Conservation (phyloP, 2,113 vertebrate species). For the Rhinichthys klamathensis region DNA sequence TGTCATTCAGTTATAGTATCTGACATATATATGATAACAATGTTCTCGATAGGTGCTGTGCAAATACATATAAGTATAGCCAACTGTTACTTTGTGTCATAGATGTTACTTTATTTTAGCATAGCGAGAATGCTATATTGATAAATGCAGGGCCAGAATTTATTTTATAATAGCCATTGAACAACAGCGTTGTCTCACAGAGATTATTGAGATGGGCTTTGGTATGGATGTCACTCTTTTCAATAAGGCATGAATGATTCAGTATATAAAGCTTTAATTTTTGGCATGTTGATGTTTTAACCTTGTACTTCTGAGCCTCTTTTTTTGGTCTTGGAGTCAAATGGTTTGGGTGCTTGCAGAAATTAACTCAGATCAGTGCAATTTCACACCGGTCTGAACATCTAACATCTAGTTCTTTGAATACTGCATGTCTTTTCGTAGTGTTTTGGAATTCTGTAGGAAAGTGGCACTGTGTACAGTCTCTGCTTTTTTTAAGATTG, state of each 20-base stretch:
- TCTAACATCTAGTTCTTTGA: background rate
- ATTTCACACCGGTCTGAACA: background rate
- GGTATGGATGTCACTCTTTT: background rate
- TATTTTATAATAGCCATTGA: background rate
- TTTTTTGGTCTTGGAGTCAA: background rate
- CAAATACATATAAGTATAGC: background rate
- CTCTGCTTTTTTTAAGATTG: background rate
- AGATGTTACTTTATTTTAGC: background rate
- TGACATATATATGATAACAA: background rate
- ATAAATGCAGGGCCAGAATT: background rate
- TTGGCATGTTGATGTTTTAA: conserved; percentile 5
- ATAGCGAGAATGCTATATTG: background rate
- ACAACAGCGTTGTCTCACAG: conserved; percentile 22
- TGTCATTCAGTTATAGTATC: too few relatives aligned
- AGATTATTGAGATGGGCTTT: background rate
- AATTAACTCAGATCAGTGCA: background rate
- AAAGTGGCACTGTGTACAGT: background rate
- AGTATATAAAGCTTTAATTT: background rate
- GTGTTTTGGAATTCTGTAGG: background rate
- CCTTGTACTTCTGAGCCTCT: background rate
- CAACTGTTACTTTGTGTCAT: background rate
- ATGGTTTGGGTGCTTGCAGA: background rate
- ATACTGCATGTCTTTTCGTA: background rate
- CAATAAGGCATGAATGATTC: background rate
- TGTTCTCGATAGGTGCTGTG: background rate